A percentile compares a stretch with the other conserved stretches of the same genome.
Conservation (phyloP, 2,113 vertebrate species). For the Neodon shergylaensis region DNA sequence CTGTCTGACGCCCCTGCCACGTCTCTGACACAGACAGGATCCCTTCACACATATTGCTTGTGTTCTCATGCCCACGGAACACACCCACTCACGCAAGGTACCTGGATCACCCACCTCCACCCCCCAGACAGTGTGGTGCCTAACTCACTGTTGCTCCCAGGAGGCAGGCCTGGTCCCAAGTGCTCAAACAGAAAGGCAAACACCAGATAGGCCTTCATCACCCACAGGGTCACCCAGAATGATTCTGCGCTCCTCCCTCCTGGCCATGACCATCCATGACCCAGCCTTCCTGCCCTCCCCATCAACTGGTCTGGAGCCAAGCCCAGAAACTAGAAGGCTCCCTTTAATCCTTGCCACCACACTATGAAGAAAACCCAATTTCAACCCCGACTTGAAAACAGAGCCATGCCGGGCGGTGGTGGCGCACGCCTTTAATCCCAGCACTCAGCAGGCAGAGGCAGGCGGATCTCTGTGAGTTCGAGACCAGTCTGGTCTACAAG, state of each 20-base stretch:
- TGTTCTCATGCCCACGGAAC: background rate
- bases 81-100: no score
- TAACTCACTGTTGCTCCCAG: background rate
- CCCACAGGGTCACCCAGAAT: background rate
- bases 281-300: background rate
- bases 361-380: background rate
- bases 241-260: background rate
- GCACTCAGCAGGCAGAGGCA: no score
- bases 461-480: no score
- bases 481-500: no score
- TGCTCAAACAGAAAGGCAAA: fast-evolving
- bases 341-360: background rate
- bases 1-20: background rate
- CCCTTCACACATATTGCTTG: fast-evolving
- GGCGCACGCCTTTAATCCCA: no score
- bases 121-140: background rate
- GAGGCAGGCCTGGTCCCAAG: background rate
- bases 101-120: background rate
- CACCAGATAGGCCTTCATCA: no score
- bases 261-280: no score
- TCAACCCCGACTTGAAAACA: background rate
- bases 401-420: no score
- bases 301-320: background rate
- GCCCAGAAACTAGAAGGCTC: background rate
- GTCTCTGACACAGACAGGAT: background rate